phyloP scores from a whole-genome alignment of 2,888 invertebrate genomes.

The Myathropa florea region DNA sequence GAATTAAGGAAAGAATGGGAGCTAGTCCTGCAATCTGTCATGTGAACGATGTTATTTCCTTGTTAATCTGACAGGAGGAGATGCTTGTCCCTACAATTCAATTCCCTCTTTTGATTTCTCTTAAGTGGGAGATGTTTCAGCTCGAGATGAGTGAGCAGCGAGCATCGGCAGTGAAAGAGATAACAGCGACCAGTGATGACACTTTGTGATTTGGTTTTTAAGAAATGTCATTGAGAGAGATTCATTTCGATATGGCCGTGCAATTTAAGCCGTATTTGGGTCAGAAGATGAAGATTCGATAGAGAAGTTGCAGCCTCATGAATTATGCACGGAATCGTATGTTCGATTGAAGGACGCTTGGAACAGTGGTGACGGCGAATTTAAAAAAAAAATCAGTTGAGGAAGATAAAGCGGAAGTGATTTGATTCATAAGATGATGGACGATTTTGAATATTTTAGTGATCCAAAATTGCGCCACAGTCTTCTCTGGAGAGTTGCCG shows the following conservation, averaged over 20 bases:
- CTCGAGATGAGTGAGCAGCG: not conserved
- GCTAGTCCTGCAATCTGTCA: not conserved
- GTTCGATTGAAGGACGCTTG: not conserved
- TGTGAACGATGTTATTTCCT: too few relatives aligned
- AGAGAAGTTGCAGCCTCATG: not conserved
- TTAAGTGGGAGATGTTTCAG: not conserved
- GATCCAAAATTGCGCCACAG: too few relatives aligned
- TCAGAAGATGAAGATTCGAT: not conserved
- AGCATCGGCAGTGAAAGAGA: not conserved
- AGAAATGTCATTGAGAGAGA: not conserved
- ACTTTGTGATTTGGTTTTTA: conserved; percentile 4
- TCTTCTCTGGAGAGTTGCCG: too few relatives aligned
- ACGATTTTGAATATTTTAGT: too few relatives aligned
- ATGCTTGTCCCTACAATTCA: not conserved
- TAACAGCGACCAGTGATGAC: not conserved
- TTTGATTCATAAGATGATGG: not conserved
- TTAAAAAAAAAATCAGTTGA: not conserved
- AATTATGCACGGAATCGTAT: not conserved
- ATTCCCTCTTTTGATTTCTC: conserved; percentile 17
- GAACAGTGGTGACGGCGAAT: too few relatives aligned
- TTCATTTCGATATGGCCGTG: not conserved
- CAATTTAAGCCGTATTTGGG: not conserved
- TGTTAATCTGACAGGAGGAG: not conserved
- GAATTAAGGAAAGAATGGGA: not conserved
- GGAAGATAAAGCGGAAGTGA: not conserved